Conservation (phyloP, 2,888 invertebrate species). For the Schizotus pectinicornis region DNA sequence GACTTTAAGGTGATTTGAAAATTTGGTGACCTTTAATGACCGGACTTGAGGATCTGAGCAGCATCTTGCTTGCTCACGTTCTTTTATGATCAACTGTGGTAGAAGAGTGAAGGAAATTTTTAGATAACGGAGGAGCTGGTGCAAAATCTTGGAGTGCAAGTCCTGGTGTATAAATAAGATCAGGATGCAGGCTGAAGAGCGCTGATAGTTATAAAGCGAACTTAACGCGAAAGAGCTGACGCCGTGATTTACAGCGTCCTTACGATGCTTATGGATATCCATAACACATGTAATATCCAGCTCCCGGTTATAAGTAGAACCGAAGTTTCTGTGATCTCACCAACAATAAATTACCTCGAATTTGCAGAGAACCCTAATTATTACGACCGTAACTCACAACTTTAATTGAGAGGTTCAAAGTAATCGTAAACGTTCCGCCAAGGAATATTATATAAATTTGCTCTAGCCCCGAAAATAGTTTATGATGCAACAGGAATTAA, state of each 20-base stretch:
- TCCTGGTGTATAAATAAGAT: background rate
- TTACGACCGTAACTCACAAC: slow-evolving; percentile 51
- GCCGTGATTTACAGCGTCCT: background rate
- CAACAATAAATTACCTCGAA: slow-evolving; percentile 49
- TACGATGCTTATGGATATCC: too few relatives aligned
- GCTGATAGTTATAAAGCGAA: slow-evolving; percentile 5
- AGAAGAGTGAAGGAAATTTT: too few relatives aligned
- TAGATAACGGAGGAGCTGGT: background rate
- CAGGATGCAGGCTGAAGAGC: slow-evolving; percentile 1
- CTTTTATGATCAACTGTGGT: too few relatives aligned
- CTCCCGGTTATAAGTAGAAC: slow-evolving; percentile 40
- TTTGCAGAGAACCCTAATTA: slow-evolving; percentile 51
- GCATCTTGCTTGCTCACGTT: too few relatives aligned
- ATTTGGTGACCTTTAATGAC: too few relatives aligned
- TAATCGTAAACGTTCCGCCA: slow-evolving; percentile 47
- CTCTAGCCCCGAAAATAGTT: slow-evolving; percentile 23
- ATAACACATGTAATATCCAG: slow-evolving; percentile 38
- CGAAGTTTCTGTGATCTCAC: slow-evolving; percentile 51
- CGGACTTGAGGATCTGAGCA: too few relatives aligned
- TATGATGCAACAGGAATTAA: slow-evolving; percentile 28
- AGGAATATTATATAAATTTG: slow-evolving; percentile 29
- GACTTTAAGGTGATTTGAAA: too few relatives aligned
- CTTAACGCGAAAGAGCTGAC: slow-evolving; percentile 2
- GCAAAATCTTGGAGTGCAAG: background rate
- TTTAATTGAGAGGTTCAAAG: slow-evolving; percentile 50